Percentiles rank a stretch among this genome's conserved stretches.
Conservation (phyloP, 2,888 invertebrate species). For the Rhagophthalmus giganteus region DNA sequence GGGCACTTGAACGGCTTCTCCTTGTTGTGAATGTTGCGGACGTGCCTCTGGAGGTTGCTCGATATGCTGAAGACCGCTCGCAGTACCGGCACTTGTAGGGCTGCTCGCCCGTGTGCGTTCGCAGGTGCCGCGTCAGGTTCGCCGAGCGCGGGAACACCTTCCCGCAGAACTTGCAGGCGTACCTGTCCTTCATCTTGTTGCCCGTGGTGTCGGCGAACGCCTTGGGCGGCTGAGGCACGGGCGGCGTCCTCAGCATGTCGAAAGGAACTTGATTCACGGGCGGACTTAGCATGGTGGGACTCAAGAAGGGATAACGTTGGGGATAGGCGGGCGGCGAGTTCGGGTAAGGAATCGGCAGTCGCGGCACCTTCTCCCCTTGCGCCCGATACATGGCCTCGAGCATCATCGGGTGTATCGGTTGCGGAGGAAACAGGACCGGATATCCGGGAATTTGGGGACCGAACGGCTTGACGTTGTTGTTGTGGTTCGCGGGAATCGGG, state of each 20-base stretch:
- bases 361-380: constrained; percentile 61
- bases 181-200: constrained; percentile 80
- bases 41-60: constrained; percentile 96
- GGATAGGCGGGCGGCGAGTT: constrained; percentile 56
- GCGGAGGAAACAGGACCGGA: constrained; percentile 62
- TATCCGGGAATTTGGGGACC: constrained; percentile 52
- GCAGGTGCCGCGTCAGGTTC: constrained; percentile 92
- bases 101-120: constrained; percentile 98
- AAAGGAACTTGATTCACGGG: constrained; percentile 60
- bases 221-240: constrained; percentile 48
- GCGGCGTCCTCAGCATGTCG: constrained; percentile 60
- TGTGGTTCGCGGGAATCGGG: constrained; percentile 32
- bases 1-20: constrained; percentile 97
- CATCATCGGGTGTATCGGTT: constrained; percentile 70
- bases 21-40: constrained; percentile 98
- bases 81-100: constrained; percentile 98
- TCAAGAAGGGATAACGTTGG: constrained; percentile 56
- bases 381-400: constrained; percentile 70
- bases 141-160: constrained; percentile 97
- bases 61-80: constrained; percentile 99
- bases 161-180: constrained; percentile 97
- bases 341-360: constrained; percentile 64
- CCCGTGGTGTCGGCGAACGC: constrained; percentile 57
- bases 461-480: constrained; percentile 46
- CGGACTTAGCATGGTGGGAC: constrained; percentile 54